Evolutionary conservation across 2,888 invertebrate species (phyloP).

Genomic region (Colostygia pectinataria): DNA sequence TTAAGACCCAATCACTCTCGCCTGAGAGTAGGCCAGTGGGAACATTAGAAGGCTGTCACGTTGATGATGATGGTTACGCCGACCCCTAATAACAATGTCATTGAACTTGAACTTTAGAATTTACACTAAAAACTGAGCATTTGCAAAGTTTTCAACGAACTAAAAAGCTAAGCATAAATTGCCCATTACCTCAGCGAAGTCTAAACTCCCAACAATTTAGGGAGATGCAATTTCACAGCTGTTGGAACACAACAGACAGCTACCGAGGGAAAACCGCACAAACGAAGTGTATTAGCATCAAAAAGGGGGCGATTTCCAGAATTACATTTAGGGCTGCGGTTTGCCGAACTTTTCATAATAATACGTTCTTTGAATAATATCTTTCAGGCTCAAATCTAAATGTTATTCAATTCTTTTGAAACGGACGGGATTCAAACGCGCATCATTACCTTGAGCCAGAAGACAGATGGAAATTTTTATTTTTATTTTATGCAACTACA

Average conservation of each 20-base stretch:
- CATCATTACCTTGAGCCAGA: too few relatives aligned
- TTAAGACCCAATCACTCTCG: too few relatives aligned
- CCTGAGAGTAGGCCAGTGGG: too few relatives aligned
- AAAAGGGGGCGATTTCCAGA: conserved; percentile 43
- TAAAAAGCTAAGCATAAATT: conserved; percentile 22
- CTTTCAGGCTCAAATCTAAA: too few relatives aligned
- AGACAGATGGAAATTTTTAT: too few relatives aligned
- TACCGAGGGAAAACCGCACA: conserved; percentile 28
- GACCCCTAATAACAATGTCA: neutral
- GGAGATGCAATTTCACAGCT: conserved; percentile 71
- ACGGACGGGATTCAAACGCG: too few relatives aligned
- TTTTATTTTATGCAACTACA: too few relatives aligned
- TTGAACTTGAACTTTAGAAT: neutral
- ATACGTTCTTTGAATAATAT: conserved; percentile 22
- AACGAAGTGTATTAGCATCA: conserved; percentile 54
- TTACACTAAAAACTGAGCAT: neutral
- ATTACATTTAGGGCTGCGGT: conserved; percentile 29
- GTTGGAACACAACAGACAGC: conserved; percentile 57
- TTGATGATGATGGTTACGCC: neutral
- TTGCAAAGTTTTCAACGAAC: conserved; percentile 9
- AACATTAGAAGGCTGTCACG: too few relatives aligned
- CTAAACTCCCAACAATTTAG: conserved; percentile 47
- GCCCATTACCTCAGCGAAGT: conserved; percentile 35
- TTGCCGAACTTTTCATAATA: conserved; percentile 38
- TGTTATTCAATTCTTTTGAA: too few relatives aligned